Conservation (phyloP, 2,888 invertebrate genomes). For the Hirudinaria manillensis region DNA sequence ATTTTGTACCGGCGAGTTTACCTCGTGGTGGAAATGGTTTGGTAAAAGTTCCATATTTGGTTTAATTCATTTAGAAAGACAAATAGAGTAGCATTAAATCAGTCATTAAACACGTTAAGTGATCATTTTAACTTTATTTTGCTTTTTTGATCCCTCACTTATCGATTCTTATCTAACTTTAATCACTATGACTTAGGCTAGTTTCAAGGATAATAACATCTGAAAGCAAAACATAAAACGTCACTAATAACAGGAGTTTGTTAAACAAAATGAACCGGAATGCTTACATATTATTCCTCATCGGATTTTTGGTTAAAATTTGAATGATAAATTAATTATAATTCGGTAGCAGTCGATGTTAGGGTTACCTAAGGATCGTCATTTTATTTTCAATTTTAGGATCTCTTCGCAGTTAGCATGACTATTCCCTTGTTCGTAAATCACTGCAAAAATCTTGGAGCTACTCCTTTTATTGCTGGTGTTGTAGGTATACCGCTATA, state of each 20-base stretch:
- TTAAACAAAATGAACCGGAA: constrained; percentile 4
- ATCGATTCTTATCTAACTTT: too few relatives aligned
- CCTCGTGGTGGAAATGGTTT: too few relatives aligned
- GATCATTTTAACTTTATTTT: too few relatives aligned
- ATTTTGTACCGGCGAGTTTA: too few relatives aligned
- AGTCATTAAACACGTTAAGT: too few relatives aligned
- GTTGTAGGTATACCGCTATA: constrained; percentile 47
- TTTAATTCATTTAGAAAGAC: too few relatives aligned
- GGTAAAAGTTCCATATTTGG: too few relatives aligned
- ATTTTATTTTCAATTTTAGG: constrained; percentile 42
- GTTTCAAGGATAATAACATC: background rate
- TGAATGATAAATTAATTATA: background rate
- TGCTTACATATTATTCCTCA: constrained; percentile 18
- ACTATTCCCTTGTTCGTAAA: constrained; percentile 48
- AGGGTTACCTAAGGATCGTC: background rate
- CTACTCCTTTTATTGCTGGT: constrained; percentile 48
- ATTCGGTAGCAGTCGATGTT: background rate
- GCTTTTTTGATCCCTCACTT: too few relatives aligned
- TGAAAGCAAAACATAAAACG: background rate
- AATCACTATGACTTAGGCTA: too few relatives aligned
- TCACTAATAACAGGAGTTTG: background rate
- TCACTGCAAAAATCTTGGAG: constrained; percentile 48
- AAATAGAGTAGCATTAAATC: too few relatives aligned
- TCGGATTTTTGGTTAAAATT: constrained; percentile 29
- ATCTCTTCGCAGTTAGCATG: constrained; percentile 53